Percentiles rank a stretch among this genome's conserved stretches.
Conservation (phyloP, 2,113 vertebrate species). For the Platysteira castanea region DNA sequence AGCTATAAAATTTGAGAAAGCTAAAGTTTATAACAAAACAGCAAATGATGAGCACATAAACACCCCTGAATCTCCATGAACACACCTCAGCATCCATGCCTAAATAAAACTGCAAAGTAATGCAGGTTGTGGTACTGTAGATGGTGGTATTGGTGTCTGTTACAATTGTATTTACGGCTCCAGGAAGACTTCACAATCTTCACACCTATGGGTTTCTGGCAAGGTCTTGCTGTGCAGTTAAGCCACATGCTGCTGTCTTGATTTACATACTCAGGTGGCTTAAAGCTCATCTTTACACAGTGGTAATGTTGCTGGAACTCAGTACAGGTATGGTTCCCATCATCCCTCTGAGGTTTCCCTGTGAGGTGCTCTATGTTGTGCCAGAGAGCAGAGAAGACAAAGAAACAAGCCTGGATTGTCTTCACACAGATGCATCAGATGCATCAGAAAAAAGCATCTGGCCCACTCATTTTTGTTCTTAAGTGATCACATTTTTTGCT, state of each 20-base stretch:
- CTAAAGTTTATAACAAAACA: neutral
- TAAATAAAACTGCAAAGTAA: neutral
- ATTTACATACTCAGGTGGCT: neutral
- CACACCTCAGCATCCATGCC: neutral
- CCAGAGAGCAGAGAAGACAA: neutral
- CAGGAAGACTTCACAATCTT: neutral
- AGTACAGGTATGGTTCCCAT: neutral
- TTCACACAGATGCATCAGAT: neutral
- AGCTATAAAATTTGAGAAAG: neutral
- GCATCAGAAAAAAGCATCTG: neutral
- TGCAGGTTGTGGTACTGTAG: neutral
- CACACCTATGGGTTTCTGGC: neutral
- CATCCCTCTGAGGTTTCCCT: neutral
- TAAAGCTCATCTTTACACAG: neutral
- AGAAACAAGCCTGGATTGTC: neutral
- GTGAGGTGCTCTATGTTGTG: neutral
- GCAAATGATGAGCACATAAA: neutral
- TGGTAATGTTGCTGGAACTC: neutral
- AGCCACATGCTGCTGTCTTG: neutral
- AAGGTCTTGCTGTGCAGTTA: neutral
- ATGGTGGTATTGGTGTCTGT: neutral
- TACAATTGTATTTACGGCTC: neutral
- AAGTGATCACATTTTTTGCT: neutral
- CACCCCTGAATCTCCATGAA: neutral
- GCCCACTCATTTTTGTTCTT: neutral